Evolutionary conservation across 2,888 invertebrate species (phyloP).

Genomic region (Lissonota sp.): DNA sequence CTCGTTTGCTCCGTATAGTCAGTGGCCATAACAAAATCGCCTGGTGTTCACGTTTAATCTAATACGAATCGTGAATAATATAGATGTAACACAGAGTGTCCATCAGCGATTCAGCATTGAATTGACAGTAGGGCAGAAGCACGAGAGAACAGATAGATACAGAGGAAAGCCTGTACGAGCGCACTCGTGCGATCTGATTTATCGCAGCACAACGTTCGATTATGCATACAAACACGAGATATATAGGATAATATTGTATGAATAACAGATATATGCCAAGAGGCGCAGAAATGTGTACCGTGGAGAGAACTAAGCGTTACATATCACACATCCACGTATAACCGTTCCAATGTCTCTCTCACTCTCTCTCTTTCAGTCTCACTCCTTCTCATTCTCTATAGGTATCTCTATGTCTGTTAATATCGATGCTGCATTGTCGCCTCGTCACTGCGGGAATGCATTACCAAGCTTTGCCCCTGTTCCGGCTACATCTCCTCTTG

Average conservation of each 20-base stretch:
- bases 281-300: not conserved
- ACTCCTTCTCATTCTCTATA: slow-evolving; percentile 17
- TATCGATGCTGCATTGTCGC: slow-evolving; percentile 47
- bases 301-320: slow-evolving; percentile 7
- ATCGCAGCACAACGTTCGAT: slow-evolving; percentile 57
- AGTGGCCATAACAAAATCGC: slow-evolving; percentile 1
- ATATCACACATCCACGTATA: slow-evolving; percentile 10
- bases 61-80: slow-evolving; percentile 5
- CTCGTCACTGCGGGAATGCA: slow-evolving; percentile 45
- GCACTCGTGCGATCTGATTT: slow-evolving; percentile 51
- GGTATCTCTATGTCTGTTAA: slow-evolving; percentile 42
- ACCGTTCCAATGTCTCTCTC: slow-evolving; percentile 9
- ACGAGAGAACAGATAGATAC: not conserved
- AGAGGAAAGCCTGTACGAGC: slow-evolving; percentile 45
- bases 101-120: slow-evolving; percentile 19
- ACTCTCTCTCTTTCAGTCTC: slow-evolving; percentile 31
- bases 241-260: slow-evolving; percentile 39
- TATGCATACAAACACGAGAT: slow-evolving; percentile 44
- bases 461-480: slow-evolving; percentile 38
- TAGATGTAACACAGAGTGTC: slow-evolving; percentile 7
- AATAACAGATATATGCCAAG: slow-evolving; percentile 14
- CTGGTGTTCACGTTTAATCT: not conserved
- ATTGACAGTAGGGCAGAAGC: not conserved
- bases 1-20: slow-evolving; percentile 26
- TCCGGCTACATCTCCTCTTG: slow-evolving; percentile 3